These are phyloP conservation scores for Machaerirhynchus nigripectus DNA, from an alignment of 2,113 vertebrate species.

Conservation along the genomic window DNA sequence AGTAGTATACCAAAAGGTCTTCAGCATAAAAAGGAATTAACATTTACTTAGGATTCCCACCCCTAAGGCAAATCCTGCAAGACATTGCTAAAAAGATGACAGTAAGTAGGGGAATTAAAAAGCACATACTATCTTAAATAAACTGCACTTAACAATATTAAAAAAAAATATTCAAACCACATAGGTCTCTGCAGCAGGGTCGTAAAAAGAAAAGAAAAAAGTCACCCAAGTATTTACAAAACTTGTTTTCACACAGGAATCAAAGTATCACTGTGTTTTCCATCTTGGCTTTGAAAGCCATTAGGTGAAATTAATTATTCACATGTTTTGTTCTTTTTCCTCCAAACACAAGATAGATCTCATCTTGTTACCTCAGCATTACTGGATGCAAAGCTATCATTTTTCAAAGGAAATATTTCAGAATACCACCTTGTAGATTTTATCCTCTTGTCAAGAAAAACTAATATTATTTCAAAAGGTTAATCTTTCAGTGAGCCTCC, in stretches of 20 bases:
- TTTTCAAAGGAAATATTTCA: not conserved
- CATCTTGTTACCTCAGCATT: not conserved
- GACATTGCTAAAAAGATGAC: not conserved
- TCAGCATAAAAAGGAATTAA: not conserved
- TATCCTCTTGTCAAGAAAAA: not conserved
- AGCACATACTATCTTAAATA: not conserved
- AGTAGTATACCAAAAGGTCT: not conserved
- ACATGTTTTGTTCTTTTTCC: not conserved
- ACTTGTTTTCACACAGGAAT: not conserved
- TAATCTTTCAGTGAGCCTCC: not conserved
- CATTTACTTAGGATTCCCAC: not conserved
- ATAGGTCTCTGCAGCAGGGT: not conserved
- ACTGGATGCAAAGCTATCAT: not conserved
- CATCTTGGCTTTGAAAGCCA: constrained; percentile 13
- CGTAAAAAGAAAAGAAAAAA: not conserved
- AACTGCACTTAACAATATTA: not conserved
- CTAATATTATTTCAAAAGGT: not conserved
- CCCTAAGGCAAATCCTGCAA: not conserved
- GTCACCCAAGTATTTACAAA: not conserved
- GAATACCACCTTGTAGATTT: not conserved
- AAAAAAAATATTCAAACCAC: not conserved
- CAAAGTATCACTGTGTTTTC: not conserved
- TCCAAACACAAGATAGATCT: not conserved
- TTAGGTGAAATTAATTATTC: constrained; percentile 52
- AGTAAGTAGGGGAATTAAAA: not conserved